Percentiles rank a stretch among this genome's conserved stretches.
Evolutionary conservation across 2,797 vertebrate genomes (phyloP).

Genomic region (Rhynchonycteris naso): DNA sequence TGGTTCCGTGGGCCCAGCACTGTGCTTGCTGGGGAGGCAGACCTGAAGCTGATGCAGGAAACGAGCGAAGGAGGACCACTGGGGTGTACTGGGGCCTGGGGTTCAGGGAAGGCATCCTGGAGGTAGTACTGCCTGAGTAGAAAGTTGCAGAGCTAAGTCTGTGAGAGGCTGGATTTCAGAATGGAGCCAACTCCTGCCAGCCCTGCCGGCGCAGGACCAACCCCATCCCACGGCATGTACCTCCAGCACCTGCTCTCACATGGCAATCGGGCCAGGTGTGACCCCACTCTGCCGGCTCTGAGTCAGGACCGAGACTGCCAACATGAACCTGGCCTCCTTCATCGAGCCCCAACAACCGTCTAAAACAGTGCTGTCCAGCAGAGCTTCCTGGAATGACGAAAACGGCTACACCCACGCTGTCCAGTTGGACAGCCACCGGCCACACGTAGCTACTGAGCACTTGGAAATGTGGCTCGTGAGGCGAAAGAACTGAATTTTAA

Average conservation of each 20-base stretch:
- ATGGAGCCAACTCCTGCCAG: not conserved
- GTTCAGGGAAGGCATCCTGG: not conserved
- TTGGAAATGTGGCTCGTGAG: not conserved
- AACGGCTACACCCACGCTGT: too few relatives aligned
- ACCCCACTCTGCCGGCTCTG: not conserved
- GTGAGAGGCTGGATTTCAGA: not conserved
- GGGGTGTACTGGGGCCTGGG: not conserved
- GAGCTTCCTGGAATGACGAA: not conserved
- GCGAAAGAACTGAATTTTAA: not conserved
- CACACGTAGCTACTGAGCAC: not conserved
- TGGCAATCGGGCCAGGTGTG: not conserved
- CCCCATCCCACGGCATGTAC: rapidly evolving
- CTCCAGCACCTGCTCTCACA: not conserved
- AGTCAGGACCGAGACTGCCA: not conserved
- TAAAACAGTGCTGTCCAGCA: too few relatives aligned
- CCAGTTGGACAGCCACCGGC: not conserved
- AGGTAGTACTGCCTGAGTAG: not conserved
- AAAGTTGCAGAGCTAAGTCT: not conserved
- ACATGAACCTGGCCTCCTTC: not conserved
- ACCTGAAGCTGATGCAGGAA: not conserved
- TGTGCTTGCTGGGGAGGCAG: not conserved
- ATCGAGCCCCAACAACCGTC: not conserved
- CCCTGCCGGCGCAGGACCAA: not conserved
- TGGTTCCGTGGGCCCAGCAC: not conserved
- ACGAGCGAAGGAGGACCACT: not conserved